These are phyloP conservation scores for Poecile atricapillus DNA, from an alignment of 2,113 vertebrate species.

Conservation along the genomic window DNA sequence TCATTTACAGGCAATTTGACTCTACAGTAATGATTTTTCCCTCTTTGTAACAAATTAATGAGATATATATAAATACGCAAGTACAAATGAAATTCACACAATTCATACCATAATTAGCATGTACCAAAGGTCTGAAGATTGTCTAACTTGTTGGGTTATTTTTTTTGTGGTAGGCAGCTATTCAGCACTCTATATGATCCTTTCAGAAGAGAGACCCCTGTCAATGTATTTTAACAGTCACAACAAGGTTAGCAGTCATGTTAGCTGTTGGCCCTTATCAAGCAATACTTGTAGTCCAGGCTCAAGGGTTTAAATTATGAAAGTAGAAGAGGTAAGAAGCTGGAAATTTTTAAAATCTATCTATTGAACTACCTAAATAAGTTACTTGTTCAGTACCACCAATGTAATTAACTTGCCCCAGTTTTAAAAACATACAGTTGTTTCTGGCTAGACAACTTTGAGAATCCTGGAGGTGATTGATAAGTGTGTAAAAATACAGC, in stretches of 20 bases:
- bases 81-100: slow-evolving; percentile 53
- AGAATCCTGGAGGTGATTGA: background rate
- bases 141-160: background rate
- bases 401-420: background rate
- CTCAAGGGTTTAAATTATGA: background rate
- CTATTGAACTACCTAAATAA: background rate
- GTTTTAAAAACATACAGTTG: background rate
- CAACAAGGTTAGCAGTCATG: background rate
- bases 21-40: slow-evolving; percentile 70
- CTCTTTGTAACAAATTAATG: slow-evolving; percentile 73
- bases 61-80: slow-evolving; percentile 63
- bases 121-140: slow-evolving; percentile 25
- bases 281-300: background rate
- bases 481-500: background rate
- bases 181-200: background rate
- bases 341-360: background rate
- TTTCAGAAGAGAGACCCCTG: background rate
- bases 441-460: background rate
- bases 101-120: slow-evolving; percentile 52
- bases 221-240: background rate
- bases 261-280: background rate
- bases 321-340: background rate
- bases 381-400: background rate
- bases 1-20: slow-evolving; percentile 77
- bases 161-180: background rate